phyloP scores from a whole-genome alignment of 2,113 vertebrate species.

The Mesitornis unicolor region DNA sequence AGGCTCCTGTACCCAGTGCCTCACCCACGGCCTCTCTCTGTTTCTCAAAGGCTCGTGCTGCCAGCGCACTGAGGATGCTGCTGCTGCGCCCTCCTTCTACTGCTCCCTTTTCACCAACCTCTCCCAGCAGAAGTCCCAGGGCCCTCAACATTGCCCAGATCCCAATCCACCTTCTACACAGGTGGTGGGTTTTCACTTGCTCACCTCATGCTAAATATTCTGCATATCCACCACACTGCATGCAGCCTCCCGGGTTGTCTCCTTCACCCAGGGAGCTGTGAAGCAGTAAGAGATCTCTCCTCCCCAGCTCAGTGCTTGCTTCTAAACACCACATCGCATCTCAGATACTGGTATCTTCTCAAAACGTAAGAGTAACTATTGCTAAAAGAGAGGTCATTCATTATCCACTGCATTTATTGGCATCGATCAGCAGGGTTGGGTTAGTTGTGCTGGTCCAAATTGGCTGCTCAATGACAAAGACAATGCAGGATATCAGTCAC shows the following conservation, averaged over 20 bases:
- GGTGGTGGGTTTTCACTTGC: not conserved
- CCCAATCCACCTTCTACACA: not conserved
- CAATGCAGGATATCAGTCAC: not conserved
- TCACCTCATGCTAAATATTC: not conserved
- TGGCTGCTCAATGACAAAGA: not conserved
- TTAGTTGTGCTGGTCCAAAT: not conserved
- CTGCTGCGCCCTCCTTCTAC: not conserved
- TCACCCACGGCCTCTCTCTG: not conserved
- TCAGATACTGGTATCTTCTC: not conserved
- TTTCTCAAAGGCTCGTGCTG: not conserved
- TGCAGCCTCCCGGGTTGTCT: accelerated
- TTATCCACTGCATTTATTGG: not conserved
- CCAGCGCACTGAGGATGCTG: accelerated
- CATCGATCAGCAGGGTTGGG: not conserved
- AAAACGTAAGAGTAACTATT: not conserved
- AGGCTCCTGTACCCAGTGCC: not conserved
- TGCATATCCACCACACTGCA: accelerated
- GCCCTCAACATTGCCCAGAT: not conserved
- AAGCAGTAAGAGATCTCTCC: not conserved
- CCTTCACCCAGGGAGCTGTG: accelerated
- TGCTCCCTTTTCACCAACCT: not conserved
- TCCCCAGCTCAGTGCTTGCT: not conserved
- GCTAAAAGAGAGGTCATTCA: not conserved
- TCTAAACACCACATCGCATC: not conserved
- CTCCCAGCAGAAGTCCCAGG: not conserved